Base-by-base conservation (phyloP, 2,888 invertebrate genomes). In the Lottia scabra region DNA sequence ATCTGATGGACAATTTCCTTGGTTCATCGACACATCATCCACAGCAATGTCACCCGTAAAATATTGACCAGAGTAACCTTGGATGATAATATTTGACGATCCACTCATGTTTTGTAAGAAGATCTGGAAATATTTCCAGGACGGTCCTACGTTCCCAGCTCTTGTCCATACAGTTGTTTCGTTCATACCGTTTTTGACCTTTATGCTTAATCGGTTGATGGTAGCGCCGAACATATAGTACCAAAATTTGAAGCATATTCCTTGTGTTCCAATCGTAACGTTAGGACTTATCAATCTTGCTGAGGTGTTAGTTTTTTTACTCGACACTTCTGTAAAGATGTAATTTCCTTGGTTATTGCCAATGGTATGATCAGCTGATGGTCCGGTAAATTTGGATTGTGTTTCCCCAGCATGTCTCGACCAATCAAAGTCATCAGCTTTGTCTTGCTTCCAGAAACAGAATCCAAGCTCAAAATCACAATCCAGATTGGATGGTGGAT, bases 211-310 rank as follows among this genome's bases (percentile, higher is more conserved):
- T 2, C 77, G 78, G 75, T 85, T 86, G 26, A 87, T 82, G 73
- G 83, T 76, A 43, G 85, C 81, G 30, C 89, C 88, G 78, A 84
- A 87, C 87, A 88, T 88, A 76, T 85, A 85, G 78, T 87, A 89
- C 86, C 86, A 86, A 77, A 88, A 87, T 70, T 84, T 83, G 63
- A 88, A 80, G 68, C 88, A 88, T 26, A 80, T 75, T 3, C 85
- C 85, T 56, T 73, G 38, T 2, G 75, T 16, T 4, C 80, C 75
- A 19, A 81, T 70, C 26, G 63, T 73, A 19, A 77, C 72, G 4
- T 67, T 27, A 0, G 80, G 75, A 70, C 84, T 85, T 56, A 83
- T 70, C 23, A 87, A 73, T 38, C 83, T 78, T 8, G 87, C 86
- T 67, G 84, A 79, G 45, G 75, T 76, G 68, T 85, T 85, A 8